These are phyloP conservation scores for Parapristionchus giblindavisi DNA, from an alignment of 2,888 invertebrate species.

Conservation along the genomic window DNA sequence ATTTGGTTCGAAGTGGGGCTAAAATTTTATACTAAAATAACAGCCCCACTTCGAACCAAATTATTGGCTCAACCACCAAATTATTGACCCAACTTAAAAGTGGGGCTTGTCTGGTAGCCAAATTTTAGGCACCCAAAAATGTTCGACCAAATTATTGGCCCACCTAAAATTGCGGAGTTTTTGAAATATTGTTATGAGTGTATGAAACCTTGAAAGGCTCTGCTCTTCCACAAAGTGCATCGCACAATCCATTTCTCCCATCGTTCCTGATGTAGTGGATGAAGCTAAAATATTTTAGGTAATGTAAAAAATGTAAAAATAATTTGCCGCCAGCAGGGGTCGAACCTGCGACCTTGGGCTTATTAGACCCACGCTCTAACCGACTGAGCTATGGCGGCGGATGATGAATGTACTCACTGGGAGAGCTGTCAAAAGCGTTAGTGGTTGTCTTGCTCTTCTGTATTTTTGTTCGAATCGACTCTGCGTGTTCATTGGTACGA, in stretches of 20 bases:
- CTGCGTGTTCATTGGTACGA: slow-evolving; percentile 43
- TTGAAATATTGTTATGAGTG: too few species aligned
- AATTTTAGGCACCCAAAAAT: too few species aligned
- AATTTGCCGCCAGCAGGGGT: slow-evolving; percentile 42
- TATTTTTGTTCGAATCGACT: slow-evolving; percentile 46
- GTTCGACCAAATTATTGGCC: too few species aligned
- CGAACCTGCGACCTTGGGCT: slow-evolving; percentile 49
- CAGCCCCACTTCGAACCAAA: too few species aligned
- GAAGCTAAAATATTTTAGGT: slow-evolving; percentile 22
- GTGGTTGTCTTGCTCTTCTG: slow-evolving; percentile 57
- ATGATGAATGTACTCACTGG: slow-evolving; percentile 1
- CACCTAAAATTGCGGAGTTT: too few species aligned
- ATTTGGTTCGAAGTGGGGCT: too few species aligned
- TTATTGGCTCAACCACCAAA: too few species aligned
- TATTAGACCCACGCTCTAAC: slow-evolving; percentile 49
- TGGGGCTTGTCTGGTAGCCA: too few species aligned
- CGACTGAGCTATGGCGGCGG: slow-evolving; percentile 44
- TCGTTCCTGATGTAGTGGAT: not conserved
- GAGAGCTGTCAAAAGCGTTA: slow-evolving; percentile 28
- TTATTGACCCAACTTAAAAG: too few species aligned
- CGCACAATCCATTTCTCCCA: slow-evolving; percentile 23
- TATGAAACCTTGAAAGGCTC: slow-evolving; percentile 1
- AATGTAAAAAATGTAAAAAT: not conserved
- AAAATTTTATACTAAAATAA: too few species aligned
- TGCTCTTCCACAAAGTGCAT: slow-evolving; percentile 12